Percentiles rank a stretch among this genome's conserved stretches.
phyloP scores from a whole-genome alignment of 2,113 vertebrate species.

The Catharus minimus region DNA sequence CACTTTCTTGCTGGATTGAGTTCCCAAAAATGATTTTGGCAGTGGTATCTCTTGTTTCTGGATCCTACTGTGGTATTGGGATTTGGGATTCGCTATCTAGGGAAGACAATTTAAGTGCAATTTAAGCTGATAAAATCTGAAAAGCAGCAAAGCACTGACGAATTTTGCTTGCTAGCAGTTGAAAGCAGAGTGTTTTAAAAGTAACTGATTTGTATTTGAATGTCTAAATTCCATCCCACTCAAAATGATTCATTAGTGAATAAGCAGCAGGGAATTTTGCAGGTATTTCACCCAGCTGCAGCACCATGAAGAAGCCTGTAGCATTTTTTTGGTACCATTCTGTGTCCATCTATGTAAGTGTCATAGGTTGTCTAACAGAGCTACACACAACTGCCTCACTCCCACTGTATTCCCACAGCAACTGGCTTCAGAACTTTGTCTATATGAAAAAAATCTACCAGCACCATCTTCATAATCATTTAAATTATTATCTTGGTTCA shows the following conservation, averaged over 20 bases:
- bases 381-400: background rate
- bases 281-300: background rate
- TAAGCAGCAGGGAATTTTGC: background rate
- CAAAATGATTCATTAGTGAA: background rate
- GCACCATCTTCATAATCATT: background rate
- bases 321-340: background rate
- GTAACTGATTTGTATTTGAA: background rate
- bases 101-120: background rate
- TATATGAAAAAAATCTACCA: background rate
- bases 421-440: background rate
- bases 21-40: background rate
- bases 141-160: background rate
- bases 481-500: background rate
- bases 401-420: background rate
- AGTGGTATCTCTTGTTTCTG: background rate
- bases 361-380: background rate
- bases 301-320: rapidly evolving
- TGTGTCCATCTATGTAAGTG: background rate
- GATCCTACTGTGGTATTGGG: background rate
- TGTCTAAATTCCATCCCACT: background rate
- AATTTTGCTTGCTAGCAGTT: background rate
- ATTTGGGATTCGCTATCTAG: background rate
- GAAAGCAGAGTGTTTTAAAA: background rate
- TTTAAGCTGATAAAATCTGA: background rate
- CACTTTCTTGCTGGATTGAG: background rate